Base-by-base conservation (phyloP, 2,113 vertebrate genomes). In the Pygoscelis antarcticus region DNA sequence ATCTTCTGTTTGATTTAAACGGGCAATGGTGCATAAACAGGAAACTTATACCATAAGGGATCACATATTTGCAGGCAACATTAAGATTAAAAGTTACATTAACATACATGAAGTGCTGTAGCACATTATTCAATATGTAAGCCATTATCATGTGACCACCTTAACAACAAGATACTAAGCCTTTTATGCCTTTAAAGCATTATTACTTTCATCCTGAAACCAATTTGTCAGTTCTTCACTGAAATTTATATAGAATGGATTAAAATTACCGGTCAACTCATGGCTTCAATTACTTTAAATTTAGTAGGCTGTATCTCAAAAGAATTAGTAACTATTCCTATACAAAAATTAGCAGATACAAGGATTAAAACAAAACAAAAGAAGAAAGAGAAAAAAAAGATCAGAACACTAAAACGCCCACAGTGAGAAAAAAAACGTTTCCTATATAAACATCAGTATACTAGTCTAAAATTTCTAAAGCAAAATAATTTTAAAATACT, bases 1-100 rank as follows among this genome's bases (percentile, higher is more conserved):
- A 98, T 98, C 98, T 98, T 98, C 98, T 98, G 97, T 97, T 98
- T 97, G 98, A 98, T 98, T 98, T 98, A 98, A 98, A 98, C 95
- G 98, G 98, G 98, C 98, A 98, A 98, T 97, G 98, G 98, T 98
- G 98, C 98, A 98, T 98, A 97, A 97, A 98, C 97, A 98, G 98
- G 98, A 98, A 98, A 98, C 97, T 98, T 98, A 98, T 97, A 98
- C 97, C 95, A 97, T 97, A 98, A 97, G 98, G 98, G 98, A 98
- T 98, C 98, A 98, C 98, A 98, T 98, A 98, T 98, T 98, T 95
- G 97, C 98, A 98, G 98, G 98, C 98, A 98, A 98, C 98, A 98
- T 95, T 96, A 96, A 96, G 95, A 97, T 96, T 97, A 95, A 97
- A 97, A 97, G 95, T 92, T 96, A 98, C 98, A 98, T 79, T 96